Base-by-base conservation (phyloP, 1,140 invertebrate species). In the Scaptomyza hsui region DNA sequence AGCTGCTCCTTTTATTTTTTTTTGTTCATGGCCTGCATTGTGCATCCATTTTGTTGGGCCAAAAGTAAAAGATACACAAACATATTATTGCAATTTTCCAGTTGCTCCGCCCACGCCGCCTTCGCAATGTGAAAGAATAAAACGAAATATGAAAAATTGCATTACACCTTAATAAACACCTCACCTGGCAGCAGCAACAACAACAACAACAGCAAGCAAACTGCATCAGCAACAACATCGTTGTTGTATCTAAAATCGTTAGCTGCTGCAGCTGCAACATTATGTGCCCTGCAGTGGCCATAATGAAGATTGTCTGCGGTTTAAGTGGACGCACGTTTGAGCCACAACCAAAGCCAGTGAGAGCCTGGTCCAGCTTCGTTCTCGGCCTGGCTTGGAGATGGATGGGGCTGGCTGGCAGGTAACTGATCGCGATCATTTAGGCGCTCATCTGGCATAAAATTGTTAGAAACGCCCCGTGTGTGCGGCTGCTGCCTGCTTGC, bases 391-490 rank as follows among this genome's bases (percentile, higher is more conserved):
- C 15, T 26, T 44, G 18, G 62, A 29, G 53, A 71, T 64, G 65
- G 56, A 73, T 69, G 63, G 32, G 63, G 53, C 63, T 60, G 39
- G 47, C 59, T 37, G 63, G 65, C 65, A 75, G 75, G 63, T 64
- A 75, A 82, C 64, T 63, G 80, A 88, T 89, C 83, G 75, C 78
- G 83, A 88, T 88, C 82, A 89, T 77, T 88, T 83, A 89, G 70
- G 70, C 88, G 78, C 88, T 83, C 88, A 90, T 90, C 88, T 88
- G 82, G 89, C 79, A 90, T 82, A 90, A 89, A 86, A 79, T 89
- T 89, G 89, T 90, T 90, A 90, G 89, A 90, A 90, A 90, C 89
- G 89, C 89, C 89, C 78, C 77, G 70, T 89, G 71, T 82, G 81
- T 85, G 67, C 71, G 71, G 32, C 32, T 37, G 32, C 32, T 35